Percentiles rank a stretch among this genome's conserved stretches.
Conservation (phyloP, 2,797 vertebrate genomes). For the Allobates femoralis region DNA sequence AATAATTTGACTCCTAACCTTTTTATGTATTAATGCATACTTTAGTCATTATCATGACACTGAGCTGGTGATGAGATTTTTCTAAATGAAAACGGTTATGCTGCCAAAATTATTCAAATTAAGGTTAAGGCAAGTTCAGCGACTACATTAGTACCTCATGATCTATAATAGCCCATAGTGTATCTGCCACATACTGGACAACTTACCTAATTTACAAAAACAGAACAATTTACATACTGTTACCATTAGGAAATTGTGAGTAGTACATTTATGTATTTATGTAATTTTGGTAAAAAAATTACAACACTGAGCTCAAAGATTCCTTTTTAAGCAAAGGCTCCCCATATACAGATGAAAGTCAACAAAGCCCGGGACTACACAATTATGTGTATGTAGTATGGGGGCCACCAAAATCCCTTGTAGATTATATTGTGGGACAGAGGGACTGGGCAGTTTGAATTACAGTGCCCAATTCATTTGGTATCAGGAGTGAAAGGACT, state of each 20-base stretch:
- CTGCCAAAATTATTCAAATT: slow-evolving; percentile 19
- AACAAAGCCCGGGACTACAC: no score
- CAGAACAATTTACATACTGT: not conserved
- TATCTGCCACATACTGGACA: not conserved
- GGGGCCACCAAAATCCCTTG: no score
- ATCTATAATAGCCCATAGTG: not conserved
- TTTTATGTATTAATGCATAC: slow-evolving; percentile 41
- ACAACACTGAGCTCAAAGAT: not conserved
- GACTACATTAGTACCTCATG: slow-evolving; percentile 11
- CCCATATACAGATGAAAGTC: no score
- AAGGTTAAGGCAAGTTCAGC: slow-evolving; percentile 24
- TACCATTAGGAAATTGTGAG: not conserved
- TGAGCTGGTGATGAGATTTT: slow-evolving; percentile 31
- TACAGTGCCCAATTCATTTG: no score
- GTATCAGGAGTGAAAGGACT: no score
- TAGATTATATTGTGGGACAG: no score
- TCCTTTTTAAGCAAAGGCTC: not conserved
- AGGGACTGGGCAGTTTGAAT: no score
- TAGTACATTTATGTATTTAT: not conserved
- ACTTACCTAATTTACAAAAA: not conserved
- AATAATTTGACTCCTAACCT: slow-evolving; percentile 44
- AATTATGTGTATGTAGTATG: no score
- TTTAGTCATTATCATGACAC: slow-evolving; percentile 38
- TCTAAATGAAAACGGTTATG: slow-evolving; percentile 26
- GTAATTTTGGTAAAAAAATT: not conserved